Conservation (phyloP, 2,113 vertebrate genomes). For the Clupea harengus region DNA sequence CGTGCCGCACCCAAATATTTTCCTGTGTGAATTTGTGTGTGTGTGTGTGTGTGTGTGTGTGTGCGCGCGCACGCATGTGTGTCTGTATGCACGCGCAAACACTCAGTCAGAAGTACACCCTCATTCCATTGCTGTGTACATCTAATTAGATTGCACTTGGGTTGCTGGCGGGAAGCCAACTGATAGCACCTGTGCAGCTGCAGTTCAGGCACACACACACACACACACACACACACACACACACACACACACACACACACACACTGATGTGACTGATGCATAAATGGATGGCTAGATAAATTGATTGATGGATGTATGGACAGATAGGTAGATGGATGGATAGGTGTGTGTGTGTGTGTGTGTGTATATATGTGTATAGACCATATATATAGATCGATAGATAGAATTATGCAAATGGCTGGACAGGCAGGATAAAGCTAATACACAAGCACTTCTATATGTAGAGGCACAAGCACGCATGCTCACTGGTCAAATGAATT, state of each 20-base stretch:
- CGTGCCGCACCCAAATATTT: no score
- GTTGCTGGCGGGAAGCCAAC: slow-evolving; percentile 35
- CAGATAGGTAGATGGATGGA: background rate
- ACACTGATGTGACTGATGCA: background rate
- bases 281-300: background rate
- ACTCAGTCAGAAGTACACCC: background rate
- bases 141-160: slow-evolving; percentile 37
- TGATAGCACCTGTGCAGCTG: slow-evolving; percentile 14
- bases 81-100: background rate
- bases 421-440: background rate
- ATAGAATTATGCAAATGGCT: background rate
- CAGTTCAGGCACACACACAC: slow-evolving; percentile 14
- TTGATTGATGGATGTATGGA: background rate
- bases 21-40: background rate
- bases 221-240: slow-evolving; percentile 5
- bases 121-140: slow-evolving; percentile 5
- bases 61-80: background rate
- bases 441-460: background rate
- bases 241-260: slow-evolving; percentile 14
- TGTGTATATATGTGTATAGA: no score
- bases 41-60: background rate
- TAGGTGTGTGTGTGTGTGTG: background rate
- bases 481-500: background rate
- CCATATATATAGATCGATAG: background rate
- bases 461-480: background rate